phyloP scores from a whole-genome alignment of 2,888 invertebrate species.

The Archaeoteleia sp. region DNA sequence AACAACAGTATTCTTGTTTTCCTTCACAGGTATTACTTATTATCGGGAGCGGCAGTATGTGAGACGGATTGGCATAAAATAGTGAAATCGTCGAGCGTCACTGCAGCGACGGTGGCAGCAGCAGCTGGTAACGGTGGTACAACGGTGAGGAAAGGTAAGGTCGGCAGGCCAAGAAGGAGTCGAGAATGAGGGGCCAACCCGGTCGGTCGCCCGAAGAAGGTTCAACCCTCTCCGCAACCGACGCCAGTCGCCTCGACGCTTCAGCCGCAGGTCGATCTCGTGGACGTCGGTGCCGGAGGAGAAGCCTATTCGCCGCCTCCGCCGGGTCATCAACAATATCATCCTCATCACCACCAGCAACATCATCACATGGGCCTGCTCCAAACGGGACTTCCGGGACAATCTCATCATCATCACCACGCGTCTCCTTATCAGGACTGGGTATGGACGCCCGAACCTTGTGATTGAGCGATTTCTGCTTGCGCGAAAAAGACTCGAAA shows the following conservation, averaged over 20 bases:
- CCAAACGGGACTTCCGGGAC: conserved; percentile 56
- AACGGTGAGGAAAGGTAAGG: conserved; percentile 90
- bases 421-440: conserved; percentile 64
- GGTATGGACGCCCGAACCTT: conserved; percentile 68
- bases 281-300: conserved; percentile 65
- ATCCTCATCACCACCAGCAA: conserved; percentile 64
- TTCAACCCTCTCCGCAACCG: conserved; percentile 67
- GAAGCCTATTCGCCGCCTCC: conserved; percentile 74
- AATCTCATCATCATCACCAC: conserved; percentile 52
- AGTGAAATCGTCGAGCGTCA: conserved; percentile 79
- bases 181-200: conserved; percentile 85
- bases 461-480: conserved; percentile 61
- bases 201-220: conserved; percentile 75
- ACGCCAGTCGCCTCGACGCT: conserved; percentile 61
- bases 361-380: conserved; percentile 66
- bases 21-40: conserved; percentile 90
- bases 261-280: conserved; percentile 63
- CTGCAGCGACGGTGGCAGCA: conserved; percentile 82
- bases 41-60: conserved; percentile 93
- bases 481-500: neutral
- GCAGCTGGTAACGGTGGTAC: conserved; percentile 79
- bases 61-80: conserved; percentile 97
- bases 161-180: conserved; percentile 90
- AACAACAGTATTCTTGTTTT: conserved; percentile 33
- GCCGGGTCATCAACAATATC: conserved; percentile 73